Evolutionary conservation across 2,888 invertebrate genomes (phyloP), one percentile per base, ranked within the genome.

Genomic region (Lasioglossum oenotherae): DNA sequence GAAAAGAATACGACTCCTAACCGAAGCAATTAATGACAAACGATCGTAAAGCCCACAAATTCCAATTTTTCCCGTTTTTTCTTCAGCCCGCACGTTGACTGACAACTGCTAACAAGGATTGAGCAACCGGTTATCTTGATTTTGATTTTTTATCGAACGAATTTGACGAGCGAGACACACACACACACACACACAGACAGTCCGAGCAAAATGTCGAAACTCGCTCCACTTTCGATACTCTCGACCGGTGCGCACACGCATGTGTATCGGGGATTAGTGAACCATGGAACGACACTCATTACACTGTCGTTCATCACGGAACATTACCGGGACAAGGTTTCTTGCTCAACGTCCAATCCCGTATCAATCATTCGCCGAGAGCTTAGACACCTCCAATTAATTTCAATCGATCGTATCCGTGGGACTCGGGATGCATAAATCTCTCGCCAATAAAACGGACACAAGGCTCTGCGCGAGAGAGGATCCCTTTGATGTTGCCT

Each of bases 341-440:
- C 73, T 67, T 72, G 80, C 73, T 69, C 78, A 60, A 73, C 38
- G 75, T 79, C 46, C 78, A 64, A 79, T 81, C 78, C 81, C 60
- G 38, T 81, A 86, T 86, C 85, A 74, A 82, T 85, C 86, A 85
- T 44, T 87, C 82, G 86, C 82, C 86, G 64, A 44, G n/a, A 44
- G 80, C 46, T 86, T 80, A 78, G 82, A 82, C 86, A 82, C 73
- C 69, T 84, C 78, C 79, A 64, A 87, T 87, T 87, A 86, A 87
- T 87, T 87, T 87, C 82, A 78, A 80, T 87, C 82, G 82, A 71
- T 80, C 72, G 84, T 77, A 85, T 76, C 84, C 77, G n/a, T 60
- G 49, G 57, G 60, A 49, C 74, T 46, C 78, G 69, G 16, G 27
- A 69, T 69, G 81, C 75, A 81, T 85, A 87, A 86, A 87, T 87